These are phyloP conservation scores for Drosophila leonis DNA, from an alignment of 2,888 invertebrate genomes.

Conservation along the genomic window DNA sequence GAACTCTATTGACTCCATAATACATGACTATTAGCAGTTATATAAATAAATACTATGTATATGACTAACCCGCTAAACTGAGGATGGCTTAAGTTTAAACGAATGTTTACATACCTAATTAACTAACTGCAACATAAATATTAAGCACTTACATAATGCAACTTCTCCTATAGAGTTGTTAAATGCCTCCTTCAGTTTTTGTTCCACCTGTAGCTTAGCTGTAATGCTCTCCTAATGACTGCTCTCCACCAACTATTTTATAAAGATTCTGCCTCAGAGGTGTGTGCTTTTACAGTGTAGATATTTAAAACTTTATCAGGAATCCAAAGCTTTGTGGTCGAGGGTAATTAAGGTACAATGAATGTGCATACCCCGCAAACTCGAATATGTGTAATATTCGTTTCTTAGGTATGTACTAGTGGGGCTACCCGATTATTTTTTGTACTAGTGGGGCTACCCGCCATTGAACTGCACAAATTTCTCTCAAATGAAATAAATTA, in stretches of 20 bases:
- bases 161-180: no score
- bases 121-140: background rate
- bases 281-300: background rate
- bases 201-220: background rate
- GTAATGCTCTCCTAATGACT: background rate
- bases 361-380: background rate
- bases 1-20: background rate
- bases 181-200: background rate
- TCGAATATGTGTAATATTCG: background rate
- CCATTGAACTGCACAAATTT: background rate
- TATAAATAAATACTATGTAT: background rate
- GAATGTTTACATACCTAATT: background rate
- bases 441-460: no score
- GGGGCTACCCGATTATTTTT: no score
- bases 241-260: background rate
- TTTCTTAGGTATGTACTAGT: background rate
- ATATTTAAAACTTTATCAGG: background rate
- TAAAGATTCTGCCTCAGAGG: background rate
- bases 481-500: background rate
- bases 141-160: background rate
- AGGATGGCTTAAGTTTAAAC: no score
- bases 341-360: background rate
- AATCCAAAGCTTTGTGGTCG: slow-evolving; percentile 13
- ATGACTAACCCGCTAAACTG: background rate
- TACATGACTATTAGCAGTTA: background rate